Percentiles rank a stretch among this genome's conserved stretches.
These are phyloP conservation scores for Bungarus multicinctus DNA, from an alignment of 2,113 vertebrate genomes.

Conservation along the genomic window DNA sequence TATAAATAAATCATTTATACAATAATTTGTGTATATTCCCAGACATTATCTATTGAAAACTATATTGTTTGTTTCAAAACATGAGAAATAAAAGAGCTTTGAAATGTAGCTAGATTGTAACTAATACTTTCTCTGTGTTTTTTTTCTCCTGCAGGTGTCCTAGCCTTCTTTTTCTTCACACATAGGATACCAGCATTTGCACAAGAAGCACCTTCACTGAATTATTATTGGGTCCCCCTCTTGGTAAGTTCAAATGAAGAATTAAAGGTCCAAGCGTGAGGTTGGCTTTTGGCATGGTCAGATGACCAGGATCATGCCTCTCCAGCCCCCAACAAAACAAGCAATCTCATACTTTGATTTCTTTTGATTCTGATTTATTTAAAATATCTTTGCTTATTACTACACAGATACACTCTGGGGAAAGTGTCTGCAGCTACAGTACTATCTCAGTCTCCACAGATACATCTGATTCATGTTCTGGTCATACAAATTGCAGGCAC, in stretches of 20 bases:
- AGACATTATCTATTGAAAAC: not conserved
- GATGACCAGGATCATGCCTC: not conserved
- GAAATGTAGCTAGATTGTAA: not conserved
- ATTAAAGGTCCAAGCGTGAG: not conserved
- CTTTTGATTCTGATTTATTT: not conserved
- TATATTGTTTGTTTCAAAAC: not conserved
- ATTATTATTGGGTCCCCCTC: constrained; percentile 94
- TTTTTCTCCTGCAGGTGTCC: constrained; percentile 75
- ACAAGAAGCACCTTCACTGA: constrained; percentile 79
- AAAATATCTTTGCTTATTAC: not conserved
- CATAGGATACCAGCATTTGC: constrained; percentile 77
- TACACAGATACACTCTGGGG: not conserved
- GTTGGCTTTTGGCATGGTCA: too few relatives aligned
- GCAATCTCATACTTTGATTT: not conserved
- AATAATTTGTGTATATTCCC: not conserved
- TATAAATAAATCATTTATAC: not conserved
- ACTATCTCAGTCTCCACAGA: not conserved
- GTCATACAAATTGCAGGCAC: not conserved
- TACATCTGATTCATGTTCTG: not conserved
- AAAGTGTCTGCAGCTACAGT: not conserved
- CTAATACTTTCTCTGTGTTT: not conserved
- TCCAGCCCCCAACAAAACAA: not conserved
- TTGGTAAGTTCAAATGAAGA: constrained; percentile 77
- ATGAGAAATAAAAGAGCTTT: not conserved
- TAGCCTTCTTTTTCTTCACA: constrained; percentile 93